Base-by-base conservation (phyloP, 2,888 invertebrate species). In the Melanophora roralis region DNA sequence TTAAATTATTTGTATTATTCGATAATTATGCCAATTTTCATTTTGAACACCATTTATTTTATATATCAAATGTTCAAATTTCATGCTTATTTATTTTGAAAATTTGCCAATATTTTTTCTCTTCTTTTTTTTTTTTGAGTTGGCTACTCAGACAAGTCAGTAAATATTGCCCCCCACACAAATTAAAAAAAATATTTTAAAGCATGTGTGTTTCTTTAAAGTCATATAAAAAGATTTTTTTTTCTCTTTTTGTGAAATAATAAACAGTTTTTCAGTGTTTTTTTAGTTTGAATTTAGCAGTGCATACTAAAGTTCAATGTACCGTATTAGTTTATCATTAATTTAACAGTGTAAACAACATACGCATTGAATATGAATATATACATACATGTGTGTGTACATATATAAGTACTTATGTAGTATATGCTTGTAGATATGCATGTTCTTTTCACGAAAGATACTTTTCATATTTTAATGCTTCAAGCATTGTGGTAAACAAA, bases 231-330 rank as follows among this genome's bases (percentile, higher is more conserved):
- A 45, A 55, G 2, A 43, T 27, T 23, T 9, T 34, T 71, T 43
- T 43, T 19, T 9, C 19, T 49, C 14, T 19, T 27, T 47, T 43
- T 53, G n/a, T n/a, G n/a, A n/a, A n/a, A n/a, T n/a, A n/a, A n/a
- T n/a, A 16, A 9, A 36, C 43, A 34, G 55, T 36, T 16, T 38
- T 49, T 40, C n/a, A n/a, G n/a, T n/a, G n/a, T n/a, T n/a, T 43
- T 40, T 45, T 60, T 51, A 53, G 38, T 59, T 59, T 43, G 21
- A 47, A 51, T 45, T 74, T 27, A 67, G 59, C 59, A 43, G 59
- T 45, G 73, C 73, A 53, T 57, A 49, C 8, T n/a, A 60, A 67
- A 65, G 76, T 71, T 77, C 76, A 71, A 71, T 65, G 76, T 77
- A 71, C 76, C 76, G 40, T 62, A 40, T 49, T 32, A 71, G 23